A percentile compares a stretch with the other conserved stretches of the same genome.
phyloP scores from a whole-genome alignment of 2,113 vertebrate species.

The Aegypius monachus region DNA sequence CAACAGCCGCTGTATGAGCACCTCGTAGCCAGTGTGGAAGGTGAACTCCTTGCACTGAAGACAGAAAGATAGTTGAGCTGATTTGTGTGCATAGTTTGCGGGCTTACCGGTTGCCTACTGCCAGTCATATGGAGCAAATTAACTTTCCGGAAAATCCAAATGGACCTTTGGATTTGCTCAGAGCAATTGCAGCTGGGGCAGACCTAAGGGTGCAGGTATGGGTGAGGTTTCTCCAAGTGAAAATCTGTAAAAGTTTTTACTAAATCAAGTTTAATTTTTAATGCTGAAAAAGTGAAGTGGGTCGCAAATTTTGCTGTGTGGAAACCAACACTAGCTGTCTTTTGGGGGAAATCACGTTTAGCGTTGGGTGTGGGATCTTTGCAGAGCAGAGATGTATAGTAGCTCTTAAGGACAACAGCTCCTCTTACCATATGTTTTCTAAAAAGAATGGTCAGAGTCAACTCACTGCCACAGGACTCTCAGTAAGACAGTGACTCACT shows the following conservation, averaged over 20 bases:
- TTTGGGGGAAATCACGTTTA: not conserved
- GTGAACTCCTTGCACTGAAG: conserved; percentile 85
- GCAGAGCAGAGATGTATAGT: not conserved
- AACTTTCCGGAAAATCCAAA: not conserved
- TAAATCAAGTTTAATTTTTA: not conserved
- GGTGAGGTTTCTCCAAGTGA: not conserved
- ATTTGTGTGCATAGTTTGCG: not conserved
- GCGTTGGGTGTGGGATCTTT: not conserved
- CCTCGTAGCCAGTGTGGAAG: conserved; percentile 83
- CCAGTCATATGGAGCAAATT: not conserved
- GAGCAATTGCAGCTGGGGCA: not conserved
- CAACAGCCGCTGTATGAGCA: conserved; percentile 79
- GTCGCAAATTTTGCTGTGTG: not conserved
- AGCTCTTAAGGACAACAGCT: not conserved
- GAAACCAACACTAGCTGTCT: not conserved
- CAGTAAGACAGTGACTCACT: not conserved
- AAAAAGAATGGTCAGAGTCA: not conserved
- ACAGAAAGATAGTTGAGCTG: not conserved
- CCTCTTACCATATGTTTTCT: not conserved
- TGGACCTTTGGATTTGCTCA: not conserved
- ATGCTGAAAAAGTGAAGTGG: not conserved
- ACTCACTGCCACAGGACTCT: not conserved
- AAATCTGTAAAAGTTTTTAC: not conserved
- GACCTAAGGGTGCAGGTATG: not conserved
- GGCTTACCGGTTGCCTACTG: not conserved